phyloP scores from a whole-genome alignment of 1,140 invertebrate genomes.

The Anadara kagoshimensis region DNA sequence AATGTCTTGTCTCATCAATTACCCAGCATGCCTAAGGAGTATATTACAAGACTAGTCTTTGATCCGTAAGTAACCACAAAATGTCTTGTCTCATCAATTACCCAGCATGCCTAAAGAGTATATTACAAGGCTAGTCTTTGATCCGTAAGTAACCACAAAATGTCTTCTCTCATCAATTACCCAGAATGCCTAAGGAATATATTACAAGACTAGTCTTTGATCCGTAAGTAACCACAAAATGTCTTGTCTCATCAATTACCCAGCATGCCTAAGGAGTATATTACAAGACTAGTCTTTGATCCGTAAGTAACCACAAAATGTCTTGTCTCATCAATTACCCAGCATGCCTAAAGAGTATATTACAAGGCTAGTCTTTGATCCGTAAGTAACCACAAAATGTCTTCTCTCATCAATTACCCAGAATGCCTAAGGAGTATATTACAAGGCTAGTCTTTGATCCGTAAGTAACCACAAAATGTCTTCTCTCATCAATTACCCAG shows the following conservation, averaged over 20 bases:
- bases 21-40: slow-evolving; percentile 97
- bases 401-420: slow-evolving; percentile 94
- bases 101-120: slow-evolving; percentile 99
- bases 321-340: slow-evolving; percentile 97
- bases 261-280: slow-evolving; percentile 98
- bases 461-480: slow-evolving; percentile 89
- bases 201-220: slow-evolving; percentile 98
- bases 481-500: slow-evolving; percentile 97
- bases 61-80: slow-evolving; percentile 95
- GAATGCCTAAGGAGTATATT: slow-evolving; percentile 99
- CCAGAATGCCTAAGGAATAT: slow-evolving; percentile 98
- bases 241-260: slow-evolving; percentile 98
- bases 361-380: slow-evolving; percentile 96
- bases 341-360: slow-evolving; percentile 99
- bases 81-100: slow-evolving; percentile 96
- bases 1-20: slow-evolving; percentile 98
- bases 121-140: slow-evolving; percentile 97
- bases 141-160: slow-evolving; percentile 86
- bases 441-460: slow-evolving; percentile 97
- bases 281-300: slow-evolving; percentile 97
- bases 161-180: slow-evolving; percentile 96
- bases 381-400: slow-evolving; percentile 86
- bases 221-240: slow-evolving; percentile 89
- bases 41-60: slow-evolving; percentile 97
- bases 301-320: slow-evolving; percentile 93